These are phyloP conservation scores for Oceanodroma tethys DNA, from an alignment of 2,113 vertebrate species.

Conservation along the genomic window DNA sequence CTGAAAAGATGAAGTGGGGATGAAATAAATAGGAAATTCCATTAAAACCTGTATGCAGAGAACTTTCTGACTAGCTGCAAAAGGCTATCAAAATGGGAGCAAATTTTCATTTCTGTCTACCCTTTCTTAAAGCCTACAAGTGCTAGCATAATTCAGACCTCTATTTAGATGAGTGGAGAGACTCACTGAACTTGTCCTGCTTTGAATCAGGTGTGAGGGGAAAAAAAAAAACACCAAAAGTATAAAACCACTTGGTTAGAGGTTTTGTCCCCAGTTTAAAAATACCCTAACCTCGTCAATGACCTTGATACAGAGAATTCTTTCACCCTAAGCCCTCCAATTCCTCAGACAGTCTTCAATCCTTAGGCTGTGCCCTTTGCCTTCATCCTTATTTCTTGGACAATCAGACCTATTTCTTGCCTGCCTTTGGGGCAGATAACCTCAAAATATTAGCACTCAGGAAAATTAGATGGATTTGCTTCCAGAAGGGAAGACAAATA, in stretches of 20 bases:
- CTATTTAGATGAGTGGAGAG: neutral
- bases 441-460: neutral
- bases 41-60: neutral
- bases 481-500: neutral
- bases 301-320: neutral
- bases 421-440: neutral
- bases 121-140: neutral
- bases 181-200: neutral
- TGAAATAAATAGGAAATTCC: neutral
- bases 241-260: neutral
- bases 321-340: neutral
- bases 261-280: neutral
- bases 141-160: neutral
- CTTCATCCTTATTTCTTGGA: conserved; percentile 12
- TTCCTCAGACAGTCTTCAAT: conserved; percentile 8
- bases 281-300: neutral
- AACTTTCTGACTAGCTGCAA: neutral
- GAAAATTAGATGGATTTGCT: neutral
- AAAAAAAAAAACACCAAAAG: neutral
- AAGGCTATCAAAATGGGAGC: neutral
- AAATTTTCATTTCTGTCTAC: neutral
- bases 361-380: conserved; percentile 12
- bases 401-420: conserved; percentile 3
- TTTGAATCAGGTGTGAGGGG: neutral
- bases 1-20: neutral